Conservation (phyloP, 1,140 invertebrate genomes). For the Bombus breviceps region DNA sequence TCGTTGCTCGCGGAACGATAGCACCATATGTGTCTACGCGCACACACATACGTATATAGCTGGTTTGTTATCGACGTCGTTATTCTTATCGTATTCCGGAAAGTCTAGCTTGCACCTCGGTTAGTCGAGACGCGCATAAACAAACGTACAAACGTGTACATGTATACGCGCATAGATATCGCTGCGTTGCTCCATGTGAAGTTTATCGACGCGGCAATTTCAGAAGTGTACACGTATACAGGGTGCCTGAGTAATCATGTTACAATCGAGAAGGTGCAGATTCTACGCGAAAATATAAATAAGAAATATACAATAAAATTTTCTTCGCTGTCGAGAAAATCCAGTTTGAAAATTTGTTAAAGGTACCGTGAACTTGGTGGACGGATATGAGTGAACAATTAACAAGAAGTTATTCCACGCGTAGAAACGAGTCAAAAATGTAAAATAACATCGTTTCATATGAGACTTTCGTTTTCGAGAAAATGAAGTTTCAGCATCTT, state of each 20-base stretch:
- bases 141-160: constrained; percentile 8
- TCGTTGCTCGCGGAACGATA: constrained; percentile 7
- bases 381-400: no score
- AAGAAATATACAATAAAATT: neutral
- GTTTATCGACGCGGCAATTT: constrained; percentile 46
- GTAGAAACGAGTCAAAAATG: no score
- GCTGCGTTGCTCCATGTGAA: constrained; percentile 7
- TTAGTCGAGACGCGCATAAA: constrained; percentile 32
- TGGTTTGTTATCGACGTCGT: constrained; percentile 37
- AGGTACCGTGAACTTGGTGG: no score
- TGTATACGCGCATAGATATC: constrained; percentile 34
- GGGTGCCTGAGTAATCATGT: neutral
- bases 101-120: constrained; percentile 33
- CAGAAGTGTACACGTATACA: neutral
- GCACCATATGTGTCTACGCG: neutral
- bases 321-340: neutral
- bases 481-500: no score
- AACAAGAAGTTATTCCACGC: no score
- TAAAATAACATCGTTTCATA: no score
- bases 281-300: neutral
- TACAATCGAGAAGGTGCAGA: neutral
- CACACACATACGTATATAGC: neutral
- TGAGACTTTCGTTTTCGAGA: no score
- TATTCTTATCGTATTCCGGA: constrained; percentile 51
- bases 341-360: neutral